phyloP scores from a whole-genome alignment of 2,888 invertebrate species.

The Drosophila infuscata region DNA sequence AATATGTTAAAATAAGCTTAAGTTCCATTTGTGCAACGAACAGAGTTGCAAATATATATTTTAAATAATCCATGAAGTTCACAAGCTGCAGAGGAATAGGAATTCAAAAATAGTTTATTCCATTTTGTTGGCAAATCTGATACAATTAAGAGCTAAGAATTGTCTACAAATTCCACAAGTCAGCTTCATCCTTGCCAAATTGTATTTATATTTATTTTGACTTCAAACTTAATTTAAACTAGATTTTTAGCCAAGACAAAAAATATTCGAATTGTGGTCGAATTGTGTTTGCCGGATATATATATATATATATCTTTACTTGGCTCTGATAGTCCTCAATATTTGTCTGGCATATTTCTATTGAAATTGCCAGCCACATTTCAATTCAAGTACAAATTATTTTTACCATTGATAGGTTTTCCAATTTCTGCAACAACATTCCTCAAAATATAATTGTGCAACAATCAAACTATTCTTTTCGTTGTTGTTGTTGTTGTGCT shows the following conservation, averaged over 20 bases:
- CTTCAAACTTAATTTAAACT: neutral
- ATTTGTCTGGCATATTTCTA: slow-evolving; percentile 1
- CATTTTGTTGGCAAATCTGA: neutral
- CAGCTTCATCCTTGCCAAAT: neutral
- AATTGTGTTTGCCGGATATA: neutral
- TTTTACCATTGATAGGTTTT: neutral
- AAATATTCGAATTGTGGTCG: neutral
- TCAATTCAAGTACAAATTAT: neutral
- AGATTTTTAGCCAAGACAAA: neutral
- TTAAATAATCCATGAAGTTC: neutral
- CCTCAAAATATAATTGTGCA: slow-evolving; percentile 4
- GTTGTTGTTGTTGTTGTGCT: neutral
- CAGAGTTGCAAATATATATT: neutral
- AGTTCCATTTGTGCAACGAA: neutral
- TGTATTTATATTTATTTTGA: neutral
- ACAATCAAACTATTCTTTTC: slow-evolving; percentile 1
- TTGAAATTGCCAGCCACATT: neutral
- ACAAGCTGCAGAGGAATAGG: neutral
- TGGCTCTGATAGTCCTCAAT: neutral
- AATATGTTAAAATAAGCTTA: slow-evolving; percentile 19
- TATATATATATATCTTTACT: neutral
- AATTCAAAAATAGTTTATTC: neutral
- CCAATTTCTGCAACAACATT: slow-evolving; percentile 3
- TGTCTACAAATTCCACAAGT: neutral
- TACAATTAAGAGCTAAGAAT: neutral